These are phyloP conservation scores for Zaprionus obscuricornis DNA, from an alignment of 2,888 invertebrate species.

Conservation along the genomic window DNA sequence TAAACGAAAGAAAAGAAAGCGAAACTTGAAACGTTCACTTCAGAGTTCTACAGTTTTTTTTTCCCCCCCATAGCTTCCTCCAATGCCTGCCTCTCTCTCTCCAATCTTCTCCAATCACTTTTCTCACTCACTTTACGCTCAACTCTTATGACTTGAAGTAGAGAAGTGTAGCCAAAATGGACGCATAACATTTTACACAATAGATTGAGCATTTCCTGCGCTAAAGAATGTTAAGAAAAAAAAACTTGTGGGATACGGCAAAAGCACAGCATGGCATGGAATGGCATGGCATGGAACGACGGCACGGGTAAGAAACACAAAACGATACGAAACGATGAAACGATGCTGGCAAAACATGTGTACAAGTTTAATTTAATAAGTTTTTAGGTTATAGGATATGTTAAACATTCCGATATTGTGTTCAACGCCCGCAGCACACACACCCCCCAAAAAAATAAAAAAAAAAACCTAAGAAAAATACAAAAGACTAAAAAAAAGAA, in stretches of 20 bases:
- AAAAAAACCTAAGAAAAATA: constrained; percentile 41
- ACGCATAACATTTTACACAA: constrained; percentile 70
- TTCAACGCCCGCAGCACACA: constrained; percentile 25
- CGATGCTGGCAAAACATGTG: constrained; percentile 63
- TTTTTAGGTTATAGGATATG: constrained; percentile 62
- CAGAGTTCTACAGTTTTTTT: no score
- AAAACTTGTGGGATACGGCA: constrained; percentile 36
- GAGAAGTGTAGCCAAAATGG: constrained; percentile 54
- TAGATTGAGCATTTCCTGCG: constrained; percentile 73
- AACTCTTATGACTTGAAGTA: background rate
- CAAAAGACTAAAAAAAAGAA: constrained; percentile 33
- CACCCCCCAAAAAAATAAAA: constrained; percentile 3
- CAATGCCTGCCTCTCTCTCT: background rate
- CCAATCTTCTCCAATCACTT: background rate
- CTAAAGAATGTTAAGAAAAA: constrained; percentile 23
- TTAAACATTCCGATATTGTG: constrained; percentile 67
- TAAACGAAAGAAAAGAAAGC: constrained; percentile 68
- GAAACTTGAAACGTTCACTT: constrained; percentile 63
- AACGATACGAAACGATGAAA: constrained; percentile 26
- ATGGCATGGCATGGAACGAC: no score
- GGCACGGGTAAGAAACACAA: background rate
- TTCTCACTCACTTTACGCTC: background rate
- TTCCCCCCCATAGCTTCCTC: background rate
- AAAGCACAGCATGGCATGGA: no score
- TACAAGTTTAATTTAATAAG: constrained; percentile 79